Evolutionary conservation across 1,140 invertebrate species (phyloP), one percentile per base, ranked within the genome.

Genomic region (Coptotermes formosanus): DNA sequence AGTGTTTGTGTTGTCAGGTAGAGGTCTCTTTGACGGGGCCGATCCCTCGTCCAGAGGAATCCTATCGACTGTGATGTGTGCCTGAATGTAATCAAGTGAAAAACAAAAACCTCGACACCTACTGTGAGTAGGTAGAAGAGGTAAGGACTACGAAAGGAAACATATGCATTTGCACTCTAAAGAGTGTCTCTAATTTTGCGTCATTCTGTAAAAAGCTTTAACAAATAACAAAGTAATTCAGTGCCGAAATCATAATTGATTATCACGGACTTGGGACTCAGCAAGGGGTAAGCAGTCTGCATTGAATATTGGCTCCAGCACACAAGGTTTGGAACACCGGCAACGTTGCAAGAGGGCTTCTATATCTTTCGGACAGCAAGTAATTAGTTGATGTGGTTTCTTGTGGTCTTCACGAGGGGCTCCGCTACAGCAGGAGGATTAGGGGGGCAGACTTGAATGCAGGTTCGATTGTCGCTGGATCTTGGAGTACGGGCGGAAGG

Each of bases 221-320:
- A 75, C 30, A 75, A 75, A 75, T 75, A 75, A 75, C 52, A 16
- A 75, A 75, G n/a, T 30, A 75, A 75, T 75, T 69, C n/a, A 69
- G n/a, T 30, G 64, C 30, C 25, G 25, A 75, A 75, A 25, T 75
- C 25, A n/a, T 8, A 75, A 75, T 75, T n/a, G 64, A 75, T 21
- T 64, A 6, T 64, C 25, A 64, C 9, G 59, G 59, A 64, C 64
- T 8, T 9, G 25, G 64, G 38, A 9, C 64, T 30, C 64, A 30
- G 64, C 64, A 75, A 30, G 64, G 64, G 64, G 64, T 14, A 75
- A 75, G 25, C 59, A 75, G 64, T 30, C 30, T 75, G 25, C 25
- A 75, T 75, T 75, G 30, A 75, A 75, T 30, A 75, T 30, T n/a
- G 64, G 64, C 64, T 75, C n/a, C 25, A 30, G 30, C 64, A 75